These are phyloP conservation scores for Apostichopus californicus DNA, from an alignment of 35 echinoderm and acorn worm genomes.

Conservation along the genomic window DNA sequence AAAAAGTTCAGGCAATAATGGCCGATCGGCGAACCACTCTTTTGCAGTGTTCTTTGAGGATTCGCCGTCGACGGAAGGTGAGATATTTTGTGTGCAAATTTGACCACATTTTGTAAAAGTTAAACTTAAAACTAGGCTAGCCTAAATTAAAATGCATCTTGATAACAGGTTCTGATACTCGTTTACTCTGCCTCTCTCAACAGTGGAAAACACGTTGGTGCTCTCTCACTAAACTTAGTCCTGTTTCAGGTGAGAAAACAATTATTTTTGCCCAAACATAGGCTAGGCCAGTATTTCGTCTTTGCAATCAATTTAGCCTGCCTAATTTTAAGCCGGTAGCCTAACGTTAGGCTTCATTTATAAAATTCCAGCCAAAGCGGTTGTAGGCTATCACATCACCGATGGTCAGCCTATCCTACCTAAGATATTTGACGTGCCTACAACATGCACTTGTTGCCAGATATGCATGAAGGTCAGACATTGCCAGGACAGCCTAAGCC, in stretches of 20 bases:
- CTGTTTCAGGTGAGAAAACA: conserved; percentile 71
- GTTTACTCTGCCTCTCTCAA: conserved; percentile 19
- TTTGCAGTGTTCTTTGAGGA: conserved; percentile 75
- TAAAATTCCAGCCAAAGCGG: too few species aligned
- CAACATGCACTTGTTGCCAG: not conserved
- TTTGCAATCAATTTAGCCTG: too few species aligned
- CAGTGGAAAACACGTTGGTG: conserved; percentile 85
- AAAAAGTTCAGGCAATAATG: conserved; percentile 54
- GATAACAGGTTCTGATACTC: not conserved
- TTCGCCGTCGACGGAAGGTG: conserved; percentile 77
- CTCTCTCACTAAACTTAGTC: conserved; percentile 67
- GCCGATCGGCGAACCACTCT: conserved; percentile 72
- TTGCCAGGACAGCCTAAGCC: too few species aligned
- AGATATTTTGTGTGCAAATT: not conserved
- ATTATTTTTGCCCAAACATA: not conserved
- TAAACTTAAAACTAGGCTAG: not conserved
- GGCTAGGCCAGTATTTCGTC: not conserved
- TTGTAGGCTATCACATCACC: too few species aligned
- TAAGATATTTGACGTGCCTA: too few species aligned
- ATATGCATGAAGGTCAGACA: too few species aligned
- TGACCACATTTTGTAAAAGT: not conserved
- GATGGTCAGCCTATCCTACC: too few species aligned
- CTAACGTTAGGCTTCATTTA: too few species aligned
- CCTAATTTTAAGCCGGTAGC: too few species aligned
- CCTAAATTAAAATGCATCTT: not conserved